Evolutionary conservation across 2,797 vertebrate genomes (phyloP).

Genomic region (Botia almorhae): DNA sequence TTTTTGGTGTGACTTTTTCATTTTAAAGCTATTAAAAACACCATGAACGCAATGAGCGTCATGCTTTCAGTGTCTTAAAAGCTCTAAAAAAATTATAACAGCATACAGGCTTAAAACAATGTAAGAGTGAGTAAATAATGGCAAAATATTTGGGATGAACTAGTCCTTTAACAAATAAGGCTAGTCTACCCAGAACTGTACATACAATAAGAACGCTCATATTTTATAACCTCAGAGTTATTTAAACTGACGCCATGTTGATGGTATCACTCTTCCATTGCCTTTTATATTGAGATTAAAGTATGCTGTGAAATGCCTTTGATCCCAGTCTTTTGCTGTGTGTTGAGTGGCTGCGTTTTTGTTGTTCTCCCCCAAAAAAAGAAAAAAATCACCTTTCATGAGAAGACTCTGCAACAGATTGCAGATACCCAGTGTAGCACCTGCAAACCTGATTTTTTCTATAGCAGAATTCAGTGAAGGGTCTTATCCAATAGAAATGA

Average conservation of each 20-base stretch:
- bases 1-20: too few relatives aligned
- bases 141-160: too few relatives aligned
- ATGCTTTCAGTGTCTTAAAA: too few relatives aligned
- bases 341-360: not conserved
- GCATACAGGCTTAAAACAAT: too few relatives aligned
- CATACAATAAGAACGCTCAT: constrained; percentile 1
- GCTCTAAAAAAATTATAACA: too few relatives aligned
- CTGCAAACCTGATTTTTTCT: constrained; percentile 7
- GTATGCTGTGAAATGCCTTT: constrained; percentile 6
- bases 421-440: constrained; percentile 5
- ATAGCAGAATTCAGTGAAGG: not conserved
- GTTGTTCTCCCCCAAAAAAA: constrained; percentile 11
- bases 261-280: not conserved
- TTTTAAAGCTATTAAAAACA: too few relatives aligned
- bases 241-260: constrained; percentile 18
- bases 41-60: too few relatives aligned
- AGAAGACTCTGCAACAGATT: constrained; percentile 8
- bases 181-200: not conserved
- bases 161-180: not conserved
- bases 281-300: constrained; percentile 35
- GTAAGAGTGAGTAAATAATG: too few relatives aligned
- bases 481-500: not conserved
- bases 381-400: constrained; percentile 6
- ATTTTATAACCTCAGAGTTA: not conserved
- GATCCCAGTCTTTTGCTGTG: constrained; percentile 15